Evolutionary conservation across 2,797 vertebrate species (phyloP), one percentile per base, ranked within the genome.

Genomic region (Neosilurus hyrtlii): DNA sequence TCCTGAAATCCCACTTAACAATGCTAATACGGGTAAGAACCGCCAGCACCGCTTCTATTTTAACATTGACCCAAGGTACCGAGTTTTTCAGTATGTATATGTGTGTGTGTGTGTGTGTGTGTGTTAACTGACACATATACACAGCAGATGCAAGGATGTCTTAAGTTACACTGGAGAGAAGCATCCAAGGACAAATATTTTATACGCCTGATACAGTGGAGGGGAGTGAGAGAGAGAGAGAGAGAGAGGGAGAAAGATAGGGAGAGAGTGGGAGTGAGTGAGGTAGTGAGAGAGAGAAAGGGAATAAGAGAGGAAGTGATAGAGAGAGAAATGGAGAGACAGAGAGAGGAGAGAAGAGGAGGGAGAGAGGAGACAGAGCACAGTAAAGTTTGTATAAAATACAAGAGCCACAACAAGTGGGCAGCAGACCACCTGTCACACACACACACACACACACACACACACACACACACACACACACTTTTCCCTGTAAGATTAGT

Each of bases 121-220:
- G 62, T 79, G 80, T 73, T 80, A 54, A 76, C 74, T 83, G 82
- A 83, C 63, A 81, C 83, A 67, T 75, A 81, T 78, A 85, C 79
- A 83, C 87, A 88, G 76, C 87, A 88, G 87, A 88, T 88, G 87
- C 71, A 82, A 82, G 74, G 74, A 35, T 72, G 81, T 84, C 85
- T 86, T 80, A 51, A 63, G 72, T 88, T 86, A 86, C 87, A 86
- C 75, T 51, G 51, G 61, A 80, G 79, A 75, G 75, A 82, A 61
- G 7, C 54, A 81, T 54, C 20, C 7, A 70, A 37, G 3, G 67
- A 74, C 72, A 75, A 80, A 68, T 43, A 54, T 37, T 67, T 43
- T n/a, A 84, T 73, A 43, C 49, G 54, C 52, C 61, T 52, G 66
- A 59, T 59, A 82, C 30, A 56, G 79, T 30, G 10, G n/a, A 14